Evolutionary conservation across 2,113 vertebrate species (phyloP).

Genomic region (Bujurquina vittata): DNA sequence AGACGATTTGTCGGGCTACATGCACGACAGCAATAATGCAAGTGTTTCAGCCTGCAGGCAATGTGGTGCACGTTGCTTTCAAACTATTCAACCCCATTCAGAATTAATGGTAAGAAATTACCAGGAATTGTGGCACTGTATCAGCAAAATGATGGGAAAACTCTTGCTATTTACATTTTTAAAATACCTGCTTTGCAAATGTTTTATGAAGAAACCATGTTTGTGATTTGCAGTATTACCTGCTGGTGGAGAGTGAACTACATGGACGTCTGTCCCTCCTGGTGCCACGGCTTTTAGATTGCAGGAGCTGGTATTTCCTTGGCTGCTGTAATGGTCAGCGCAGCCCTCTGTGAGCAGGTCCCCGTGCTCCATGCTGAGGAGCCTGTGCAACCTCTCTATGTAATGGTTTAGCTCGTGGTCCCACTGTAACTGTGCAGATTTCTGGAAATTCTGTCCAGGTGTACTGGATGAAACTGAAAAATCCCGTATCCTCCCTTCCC

Average conservation of each 20-base stretch:
- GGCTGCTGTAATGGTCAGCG: conserved; percentile 80
- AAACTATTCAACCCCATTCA: background rate
- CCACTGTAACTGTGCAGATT: conserved; percentile 61
- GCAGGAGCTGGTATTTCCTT: conserved; percentile 80
- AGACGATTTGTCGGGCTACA: background rate
- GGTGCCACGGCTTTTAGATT: conserved; percentile 81
- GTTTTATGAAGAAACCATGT: background rate
- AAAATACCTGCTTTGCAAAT: background rate
- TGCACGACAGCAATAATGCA: background rate
- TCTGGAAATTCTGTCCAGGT: conserved; percentile 27
- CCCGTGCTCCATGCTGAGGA: conserved; percentile 88
- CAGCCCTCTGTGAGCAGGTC: conserved; percentile 87
- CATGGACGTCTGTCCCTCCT: conserved; percentile 71
- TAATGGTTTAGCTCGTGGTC: conserved; percentile 88
- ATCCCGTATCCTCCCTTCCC: conserved; percentile 81
- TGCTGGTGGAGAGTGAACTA: conserved; percentile 37
- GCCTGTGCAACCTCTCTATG: conserved; percentile 88
- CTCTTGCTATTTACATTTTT: background rate
- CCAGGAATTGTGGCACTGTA: background rate
- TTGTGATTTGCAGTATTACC: conserved; percentile 48
- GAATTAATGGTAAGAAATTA: background rate
- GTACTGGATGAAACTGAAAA: conserved; percentile 26
- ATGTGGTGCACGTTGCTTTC: background rate
- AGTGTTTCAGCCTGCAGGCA: background rate
- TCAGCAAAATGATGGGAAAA: background rate